phyloP scores from a whole-genome alignment of 2,888 invertebrate species.

The Rhynchonema sp. region DNA sequence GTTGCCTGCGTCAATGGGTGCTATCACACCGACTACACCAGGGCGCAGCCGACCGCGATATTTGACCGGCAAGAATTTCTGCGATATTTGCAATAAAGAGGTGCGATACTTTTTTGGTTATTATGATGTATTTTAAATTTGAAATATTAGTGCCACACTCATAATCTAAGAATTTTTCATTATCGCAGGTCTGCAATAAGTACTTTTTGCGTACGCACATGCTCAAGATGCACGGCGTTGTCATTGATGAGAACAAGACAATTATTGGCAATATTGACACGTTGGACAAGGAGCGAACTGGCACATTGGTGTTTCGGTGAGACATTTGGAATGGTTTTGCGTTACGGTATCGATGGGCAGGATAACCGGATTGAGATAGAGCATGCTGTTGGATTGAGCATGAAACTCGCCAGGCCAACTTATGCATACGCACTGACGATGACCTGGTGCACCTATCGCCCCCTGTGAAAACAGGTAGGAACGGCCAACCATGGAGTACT shows the following conservation, averaged over 20 bases:
- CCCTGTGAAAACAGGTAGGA: no score
- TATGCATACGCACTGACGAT: no score
- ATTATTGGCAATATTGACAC: conserved; percentile 28
- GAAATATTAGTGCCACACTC: neutral
- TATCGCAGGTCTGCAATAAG: conserved; percentile 99
- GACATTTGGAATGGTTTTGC: neutral
- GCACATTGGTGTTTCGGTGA: conserved; percentile 19
- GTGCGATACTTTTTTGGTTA: no score
- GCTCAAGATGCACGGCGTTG: conserved; percentile 65
- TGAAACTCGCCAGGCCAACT: no score
- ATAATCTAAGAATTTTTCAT: no score
- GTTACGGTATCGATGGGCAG: neutral
- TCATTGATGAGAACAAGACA: conserved; percentile 29
- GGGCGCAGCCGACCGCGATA: conserved; percentile 1
- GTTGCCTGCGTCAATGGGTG: conserved; percentile 8
- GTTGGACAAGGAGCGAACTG: conserved; percentile 19
- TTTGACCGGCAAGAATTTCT: conserved; percentile 21
- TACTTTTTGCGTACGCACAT: conserved; percentile 99
- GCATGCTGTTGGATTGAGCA: no score
- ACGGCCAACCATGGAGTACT: no score
- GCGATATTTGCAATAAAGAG: conserved; percentile 28
- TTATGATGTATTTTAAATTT: conserved; percentile 2
- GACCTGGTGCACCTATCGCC: no score
- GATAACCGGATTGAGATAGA: no score
- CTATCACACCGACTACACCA: conserved; percentile 2